A percentile compares a stretch with the other conserved stretches of the same genome.
Evolutionary conservation across 1,140 invertebrate species (phyloP).

Genomic region (Eupristina koningsbergeri): DNA sequence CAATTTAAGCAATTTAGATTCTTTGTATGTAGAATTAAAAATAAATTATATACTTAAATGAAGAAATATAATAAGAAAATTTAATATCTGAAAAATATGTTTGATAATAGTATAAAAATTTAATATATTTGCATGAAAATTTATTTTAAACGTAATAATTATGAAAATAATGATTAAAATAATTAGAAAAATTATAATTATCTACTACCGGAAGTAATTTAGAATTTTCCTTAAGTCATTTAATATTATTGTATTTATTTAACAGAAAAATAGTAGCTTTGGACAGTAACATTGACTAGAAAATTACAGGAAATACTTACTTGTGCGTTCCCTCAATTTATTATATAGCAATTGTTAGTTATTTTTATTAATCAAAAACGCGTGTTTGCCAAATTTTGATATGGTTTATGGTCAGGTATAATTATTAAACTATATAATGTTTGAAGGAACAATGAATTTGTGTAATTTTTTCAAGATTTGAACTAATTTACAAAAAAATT

Average conservation of each 20-base stretch:
- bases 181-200: background rate
- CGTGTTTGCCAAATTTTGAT: conserved; percentile 8
- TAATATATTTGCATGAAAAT: too few relatives aligned
- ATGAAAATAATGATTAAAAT: too few relatives aligned
- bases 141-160: background rate
- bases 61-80: too few relatives aligned
- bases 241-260: conserved; percentile 1
- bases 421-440: background rate
- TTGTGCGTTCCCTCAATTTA: background rate
- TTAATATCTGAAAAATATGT: too few relatives aligned
- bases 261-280: background rate
- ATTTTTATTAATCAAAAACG: background rate
- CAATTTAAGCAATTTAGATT: too few relatives aligned
- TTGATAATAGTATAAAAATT: too few relatives aligned
- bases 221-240: background rate
- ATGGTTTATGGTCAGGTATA: background rate
- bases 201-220: conserved; percentile 14
- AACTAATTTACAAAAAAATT: background rate
- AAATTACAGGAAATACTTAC: conserved; percentile 11
- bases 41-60: too few relatives aligned
- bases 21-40: too few relatives aligned
- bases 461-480: background rate
- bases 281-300: conserved; percentile 4
- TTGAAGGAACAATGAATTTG: background rate
- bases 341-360: background rate